phyloP scores from a whole-genome alignment of 2,113 vertebrate genomes.

The Himantopus leucocephalus region DNA sequence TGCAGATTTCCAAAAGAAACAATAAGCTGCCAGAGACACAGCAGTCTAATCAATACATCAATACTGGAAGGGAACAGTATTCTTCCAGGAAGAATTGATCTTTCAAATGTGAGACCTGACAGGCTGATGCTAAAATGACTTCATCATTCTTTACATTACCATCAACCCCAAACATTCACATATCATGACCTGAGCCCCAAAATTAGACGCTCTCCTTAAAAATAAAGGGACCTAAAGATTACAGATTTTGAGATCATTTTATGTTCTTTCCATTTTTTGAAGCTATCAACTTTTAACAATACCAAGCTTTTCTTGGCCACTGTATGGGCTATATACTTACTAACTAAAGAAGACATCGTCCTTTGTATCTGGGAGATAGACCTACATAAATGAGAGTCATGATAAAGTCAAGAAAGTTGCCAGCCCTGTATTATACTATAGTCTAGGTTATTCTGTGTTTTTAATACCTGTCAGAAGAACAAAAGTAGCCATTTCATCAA shows the following conservation, averaged over 20 bases:
- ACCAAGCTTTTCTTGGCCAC: background rate
- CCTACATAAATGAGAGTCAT: background rate
- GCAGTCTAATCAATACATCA: slow-evolving; percentile 17
- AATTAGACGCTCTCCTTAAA: background rate
- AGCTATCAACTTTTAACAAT: background rate
- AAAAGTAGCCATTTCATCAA: background rate
- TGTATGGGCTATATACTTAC: background rate
- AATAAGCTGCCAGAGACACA: background rate
- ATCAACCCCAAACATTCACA: background rate
- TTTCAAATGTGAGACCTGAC: background rate
- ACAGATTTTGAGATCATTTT: background rate
- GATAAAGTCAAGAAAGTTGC: background rate
- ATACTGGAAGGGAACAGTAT: background rate
- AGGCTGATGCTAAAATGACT: background rate
- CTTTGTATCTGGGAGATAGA: background rate
- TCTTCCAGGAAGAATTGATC: background rate
- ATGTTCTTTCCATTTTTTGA: background rate
- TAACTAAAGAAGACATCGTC: background rate
- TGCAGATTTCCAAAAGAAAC: slow-evolving; percentile 31
- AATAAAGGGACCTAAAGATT: background rate
- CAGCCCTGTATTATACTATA: background rate
- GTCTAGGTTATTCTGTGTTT: background rate
- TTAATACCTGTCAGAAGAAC: background rate
- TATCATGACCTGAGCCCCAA: background rate
- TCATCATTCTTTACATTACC: background rate